Conservation (phyloP, 1,140 invertebrate genomes). For the Reticulitermes speratus region DNA sequence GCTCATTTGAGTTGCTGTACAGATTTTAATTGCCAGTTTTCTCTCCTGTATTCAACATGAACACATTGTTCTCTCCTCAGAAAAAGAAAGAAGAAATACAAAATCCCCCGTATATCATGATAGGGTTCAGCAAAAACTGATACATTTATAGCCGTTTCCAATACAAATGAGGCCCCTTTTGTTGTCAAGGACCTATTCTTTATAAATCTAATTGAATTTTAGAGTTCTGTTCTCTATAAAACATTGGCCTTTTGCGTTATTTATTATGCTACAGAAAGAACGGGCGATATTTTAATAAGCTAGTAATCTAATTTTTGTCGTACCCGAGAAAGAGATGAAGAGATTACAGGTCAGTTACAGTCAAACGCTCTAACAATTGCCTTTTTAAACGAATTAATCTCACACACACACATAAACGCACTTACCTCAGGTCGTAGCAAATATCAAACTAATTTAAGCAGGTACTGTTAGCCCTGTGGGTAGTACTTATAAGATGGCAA, state of each 20-base stretch:
- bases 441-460: no score
- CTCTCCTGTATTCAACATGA: not conserved
- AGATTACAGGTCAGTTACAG: not conserved
- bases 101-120: not conserved
- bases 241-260: not conserved
- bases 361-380: not conserved
- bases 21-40: slow-evolving; percentile 17
- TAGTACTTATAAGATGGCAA: no score
- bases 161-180: not conserved
- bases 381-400: no score
- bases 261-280: not conserved
- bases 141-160: not conserved
- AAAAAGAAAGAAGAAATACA: not conserved
- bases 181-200: not conserved
- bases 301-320: not conserved
- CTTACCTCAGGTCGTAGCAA: no score
- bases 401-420: no score
- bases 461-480: no score
- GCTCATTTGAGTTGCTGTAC: not conserved
- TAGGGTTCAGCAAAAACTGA: slow-evolving; percentile 1
- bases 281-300: slow-evolving; percentile 5
- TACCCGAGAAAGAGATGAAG: not conserved
- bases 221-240: not conserved
- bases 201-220: slow-evolving; percentile 1
- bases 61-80: not conserved